Evolutionary conservation across 2,113 vertebrate species (phyloP).

Genomic region (Motacilla alba): DNA sequence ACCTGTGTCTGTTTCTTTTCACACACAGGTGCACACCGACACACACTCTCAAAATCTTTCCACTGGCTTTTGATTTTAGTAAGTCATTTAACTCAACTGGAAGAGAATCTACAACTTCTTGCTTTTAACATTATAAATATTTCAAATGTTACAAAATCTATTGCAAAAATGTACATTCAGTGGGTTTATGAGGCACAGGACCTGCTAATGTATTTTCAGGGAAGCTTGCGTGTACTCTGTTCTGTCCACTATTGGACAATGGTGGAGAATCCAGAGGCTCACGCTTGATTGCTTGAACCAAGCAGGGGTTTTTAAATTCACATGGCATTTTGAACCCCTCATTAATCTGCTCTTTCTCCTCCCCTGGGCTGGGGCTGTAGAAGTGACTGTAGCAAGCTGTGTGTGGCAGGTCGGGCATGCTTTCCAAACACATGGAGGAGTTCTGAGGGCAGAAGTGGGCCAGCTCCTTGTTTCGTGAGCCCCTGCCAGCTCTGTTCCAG

Average conservation of each 20-base stretch:
- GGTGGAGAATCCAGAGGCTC: slow-evolving; percentile 88
- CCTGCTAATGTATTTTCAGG: slow-evolving; percentile 72
- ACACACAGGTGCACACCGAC: not conserved
- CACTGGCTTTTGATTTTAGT: slow-evolving; percentile 8
- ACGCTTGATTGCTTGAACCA: slow-evolving; percentile 85
- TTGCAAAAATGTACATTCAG: slow-evolving; percentile 75
- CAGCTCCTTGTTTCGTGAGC: slow-evolving; percentile 72
- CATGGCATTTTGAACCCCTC: slow-evolving; percentile 74
- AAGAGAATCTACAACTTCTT: slow-evolving; percentile 32
- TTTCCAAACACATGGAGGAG: slow-evolving; percentile 74
- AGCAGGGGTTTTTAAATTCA: slow-evolving; percentile 79
- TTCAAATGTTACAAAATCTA: slow-evolving; percentile 55
- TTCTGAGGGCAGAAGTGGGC: slow-evolving; percentile 70
- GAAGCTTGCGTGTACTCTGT: slow-evolving; percentile 55
- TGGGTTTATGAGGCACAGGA: slow-evolving; percentile 63
- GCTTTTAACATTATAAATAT: slow-evolving; percentile 43
- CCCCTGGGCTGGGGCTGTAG: slow-evolving; percentile 63
- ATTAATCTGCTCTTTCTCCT: slow-evolving; percentile 71
- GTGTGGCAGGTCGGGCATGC: slow-evolving; percentile 60
- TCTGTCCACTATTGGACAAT: slow-evolving; percentile 69
- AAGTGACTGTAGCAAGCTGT: slow-evolving; percentile 69
- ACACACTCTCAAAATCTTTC: not conserved
- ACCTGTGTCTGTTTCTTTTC: not conserved
- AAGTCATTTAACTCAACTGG: slow-evolving; percentile 6
- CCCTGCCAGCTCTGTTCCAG: slow-evolving; percentile 68